These are phyloP conservation scores for Watersipora subatra DNA, from an alignment of 1,140 invertebrate species.

Conservation along the genomic window DNA sequence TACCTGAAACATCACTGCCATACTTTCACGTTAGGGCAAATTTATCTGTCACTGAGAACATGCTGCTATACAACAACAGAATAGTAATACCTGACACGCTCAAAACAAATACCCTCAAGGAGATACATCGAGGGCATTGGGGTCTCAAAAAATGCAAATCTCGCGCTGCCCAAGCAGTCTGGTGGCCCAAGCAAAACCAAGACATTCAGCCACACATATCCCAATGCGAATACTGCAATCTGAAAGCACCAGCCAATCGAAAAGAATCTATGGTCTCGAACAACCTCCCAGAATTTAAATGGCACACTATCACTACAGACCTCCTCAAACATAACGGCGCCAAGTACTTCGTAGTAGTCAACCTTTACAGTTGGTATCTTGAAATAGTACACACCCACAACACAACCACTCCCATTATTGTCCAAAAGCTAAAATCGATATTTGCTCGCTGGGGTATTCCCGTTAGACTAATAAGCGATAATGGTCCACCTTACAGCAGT, in stretches of 20 bases:
- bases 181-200: background rate
- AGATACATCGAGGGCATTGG: background rate
- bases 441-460: slow-evolving; percentile 4
- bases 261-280: background rate
- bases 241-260: background rate
- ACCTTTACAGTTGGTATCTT: background rate
- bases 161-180: background rate
- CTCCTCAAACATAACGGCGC: background rate
- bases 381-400: background rate
- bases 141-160: background rate
- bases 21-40: background rate
- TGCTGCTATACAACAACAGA: background rate
- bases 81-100: background rate
- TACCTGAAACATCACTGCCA: background rate
- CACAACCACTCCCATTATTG: background rate
- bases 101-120: background rate
- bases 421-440: background rate
- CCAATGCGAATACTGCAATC: background rate
- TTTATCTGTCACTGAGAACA: background rate
- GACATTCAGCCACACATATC: background rate
- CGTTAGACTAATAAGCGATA: slow-evolving; percentile 5
- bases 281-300: background rate
- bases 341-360: background rate
- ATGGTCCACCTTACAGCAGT: slow-evolving; percentile 4
- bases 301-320: background rate